A percentile compares a stretch with the other conserved stretches of the same genome.
Evolutionary conservation across 2,113 vertebrate genomes (phyloP).

Genomic region (Leptobrachium leishanense): DNA sequence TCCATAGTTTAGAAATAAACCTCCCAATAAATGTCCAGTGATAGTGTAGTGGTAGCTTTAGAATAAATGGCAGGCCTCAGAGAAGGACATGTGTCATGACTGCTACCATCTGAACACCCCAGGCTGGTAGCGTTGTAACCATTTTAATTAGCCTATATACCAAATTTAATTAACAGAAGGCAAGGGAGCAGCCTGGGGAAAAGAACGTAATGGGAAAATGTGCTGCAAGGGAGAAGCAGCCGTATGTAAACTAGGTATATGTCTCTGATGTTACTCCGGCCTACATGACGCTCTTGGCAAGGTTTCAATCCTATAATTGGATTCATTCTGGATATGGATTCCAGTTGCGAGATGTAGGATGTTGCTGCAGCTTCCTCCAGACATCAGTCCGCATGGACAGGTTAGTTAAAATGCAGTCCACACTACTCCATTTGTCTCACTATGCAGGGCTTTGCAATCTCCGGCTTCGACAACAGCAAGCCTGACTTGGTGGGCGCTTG

Average conservation of each 20-base stretch:
- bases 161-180: constrained; percentile 34
- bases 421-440: not conserved
- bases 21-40: too few relatives aligned
- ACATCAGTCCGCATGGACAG: not conserved
- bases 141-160: constrained; percentile 35
- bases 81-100: constrained; percentile 9
- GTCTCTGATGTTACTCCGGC: not conserved
- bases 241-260: not conserved
- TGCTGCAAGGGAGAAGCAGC: not conserved
- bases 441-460: too few relatives aligned
- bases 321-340: constrained; percentile 18
- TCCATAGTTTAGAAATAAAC: too few relatives aligned
- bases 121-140: constrained; percentile 10
- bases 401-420: not conserved
- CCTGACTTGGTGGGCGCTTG: too few relatives aligned
- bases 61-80: constrained; percentile 8
- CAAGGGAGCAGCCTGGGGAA: constrained; percentile 23
- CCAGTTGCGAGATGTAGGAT: not conserved
- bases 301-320: constrained; percentile 18
- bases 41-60: not conserved
- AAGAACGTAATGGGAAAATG: constrained; percentile 2
- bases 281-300: constrained; percentile 13
- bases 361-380: not conserved
- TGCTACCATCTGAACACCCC: constrained; percentile 22
- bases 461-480: too few relatives aligned